Evolutionary conservation across 2,888 invertebrate genomes (phyloP).

Genomic region (Epirrita christyi): DNA sequence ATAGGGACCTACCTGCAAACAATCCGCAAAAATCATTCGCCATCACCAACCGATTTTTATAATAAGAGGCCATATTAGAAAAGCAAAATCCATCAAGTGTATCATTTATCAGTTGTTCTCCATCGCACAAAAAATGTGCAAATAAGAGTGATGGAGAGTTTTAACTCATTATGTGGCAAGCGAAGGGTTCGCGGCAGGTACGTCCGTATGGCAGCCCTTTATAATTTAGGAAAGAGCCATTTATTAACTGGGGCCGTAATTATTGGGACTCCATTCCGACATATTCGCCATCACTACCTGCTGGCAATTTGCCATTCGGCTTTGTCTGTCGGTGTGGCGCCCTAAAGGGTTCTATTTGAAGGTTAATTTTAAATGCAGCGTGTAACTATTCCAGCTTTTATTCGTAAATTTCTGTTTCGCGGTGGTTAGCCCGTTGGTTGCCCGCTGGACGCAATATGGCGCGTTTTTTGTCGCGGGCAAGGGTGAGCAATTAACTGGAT

Average conservation of each 20-base stretch:
- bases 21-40: too few relatives aligned
- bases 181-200: conserved; percentile 81
- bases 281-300: conserved; percentile 85
- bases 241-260: conserved; percentile 83
- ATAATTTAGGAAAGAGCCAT: conserved; percentile 82
- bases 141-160: conserved; percentile 65
- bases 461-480: conserved; percentile 67
- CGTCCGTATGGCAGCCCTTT: conserved; percentile 81
- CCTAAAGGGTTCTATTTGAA: conserved; percentile 77
- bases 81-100: conserved; percentile 8
- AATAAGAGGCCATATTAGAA: conserved; percentile 12
- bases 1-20: too few relatives aligned
- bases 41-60: not conserved
- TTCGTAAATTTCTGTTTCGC: conserved; percentile 82
- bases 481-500: conserved; percentile 79
- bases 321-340: conserved; percentile 84
- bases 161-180: conserved; percentile 65
- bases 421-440: conserved; percentile 73
- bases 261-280: conserved; percentile 75
- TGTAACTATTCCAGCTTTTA: conserved; percentile 81
- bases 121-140: conserved; percentile 51
- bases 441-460: conserved; percentile 81
- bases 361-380: conserved; percentile 79
- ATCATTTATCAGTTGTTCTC: conserved; percentile 20
- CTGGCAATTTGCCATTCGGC: conserved; percentile 82